Evolutionary conservation across 2,888 invertebrate genomes (phyloP), one percentile per base, ranked within the genome.

Genomic region (Meandrusa payeni): DNA sequence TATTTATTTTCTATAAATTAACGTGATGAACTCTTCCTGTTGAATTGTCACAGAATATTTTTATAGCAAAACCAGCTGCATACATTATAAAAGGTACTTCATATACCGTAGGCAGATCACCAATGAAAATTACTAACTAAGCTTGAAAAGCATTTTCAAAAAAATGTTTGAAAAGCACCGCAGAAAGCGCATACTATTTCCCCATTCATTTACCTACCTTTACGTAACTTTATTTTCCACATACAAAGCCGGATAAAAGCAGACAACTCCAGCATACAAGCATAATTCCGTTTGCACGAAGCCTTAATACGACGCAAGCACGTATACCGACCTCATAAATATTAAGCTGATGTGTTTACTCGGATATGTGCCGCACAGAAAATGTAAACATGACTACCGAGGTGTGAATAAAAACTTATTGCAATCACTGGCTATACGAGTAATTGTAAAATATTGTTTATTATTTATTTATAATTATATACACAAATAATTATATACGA

Each of bases 311-410:
- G 9, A 19, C 29, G 17, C 22, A 32, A 11, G 11, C 17, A 19
- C 11, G 40, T 32, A 20, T 10, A 15, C 24, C 41, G 22, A 36
- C 23, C 41, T 41, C 34, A 36, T 34, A 34, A 28, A 36, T 40
- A 40, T 40, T 41, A 36, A 42, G 36, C 29, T 24, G n/a, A 20
- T 27, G 13, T 39, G 19, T 37, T 42, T 42, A 28, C 42, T 12
- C 7, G 7, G 11, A 12, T 24, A 32, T 12, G 10, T 15, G 17
- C 10, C 12, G 38, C 22, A 28, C 22, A 15, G n/a, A n/a, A n/a
- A n/a, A n/a, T 31, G 26, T 34, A 33, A 33, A 33, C 26, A 26
- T 28, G 20, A 27, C 17, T 2, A 10, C 4, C 22, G 7, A 27
- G 41, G 11, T 22, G 41, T 28, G 40, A 40, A 40, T 31, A 29